A percentile compares a stretch with the other conserved stretches of the same genome.
These are phyloP conservation scores for Protonibea diacanthus DNA, from an alignment of 2,797 vertebrate species.

Conservation along the genomic window DNA sequence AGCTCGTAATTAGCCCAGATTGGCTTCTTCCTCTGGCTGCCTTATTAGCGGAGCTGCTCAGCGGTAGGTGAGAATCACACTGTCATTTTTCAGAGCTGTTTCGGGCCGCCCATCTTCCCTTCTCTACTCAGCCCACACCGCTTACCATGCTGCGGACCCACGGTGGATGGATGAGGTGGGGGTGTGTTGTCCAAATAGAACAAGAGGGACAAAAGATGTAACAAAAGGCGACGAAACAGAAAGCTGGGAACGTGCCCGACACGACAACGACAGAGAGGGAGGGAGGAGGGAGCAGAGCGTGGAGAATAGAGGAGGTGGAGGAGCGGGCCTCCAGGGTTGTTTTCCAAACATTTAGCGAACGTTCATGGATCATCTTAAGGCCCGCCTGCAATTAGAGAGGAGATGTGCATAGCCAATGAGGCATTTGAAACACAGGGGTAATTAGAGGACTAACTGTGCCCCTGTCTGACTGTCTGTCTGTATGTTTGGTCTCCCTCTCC, in stretches of 20 bases:
- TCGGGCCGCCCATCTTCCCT: slow-evolving; percentile 70
- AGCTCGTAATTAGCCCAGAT: slow-evolving; percentile 97
- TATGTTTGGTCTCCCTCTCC: slow-evolving; percentile 24
- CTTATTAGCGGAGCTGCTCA: slow-evolving; percentile 92
- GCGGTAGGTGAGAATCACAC: slow-evolving; percentile 90
- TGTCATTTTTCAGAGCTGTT: slow-evolving; percentile 90
- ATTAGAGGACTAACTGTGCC: slow-evolving; percentile 58
- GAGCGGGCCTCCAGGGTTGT: slow-evolving; percentile 53
- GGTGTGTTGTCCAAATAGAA: slow-evolving; percentile 68
- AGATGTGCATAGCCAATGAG: slow-evolving; percentile 63
- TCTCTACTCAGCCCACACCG: slow-evolving; percentile 69
- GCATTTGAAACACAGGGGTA: slow-evolving; percentile 46
- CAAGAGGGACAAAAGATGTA: slow-evolving; percentile 69
- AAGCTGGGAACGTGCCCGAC: slow-evolving; percentile 46
- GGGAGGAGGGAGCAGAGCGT: slow-evolving; percentile 30
- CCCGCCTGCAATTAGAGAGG: slow-evolving; percentile 52
- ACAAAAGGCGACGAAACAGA: slow-evolving; percentile 67
- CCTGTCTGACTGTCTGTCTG: slow-evolving; percentile 45
- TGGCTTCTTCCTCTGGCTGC: slow-evolving; percentile 93
- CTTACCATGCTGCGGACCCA: slow-evolving; percentile 56
- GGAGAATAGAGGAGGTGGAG: slow-evolving; percentile 47
- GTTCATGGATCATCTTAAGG: slow-evolving; percentile 62
- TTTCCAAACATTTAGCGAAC: slow-evolving; percentile 68
- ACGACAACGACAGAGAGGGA: slow-evolving; percentile 29
- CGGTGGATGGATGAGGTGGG: slow-evolving; percentile 40